These are phyloP conservation scores for Dasyornis broadbenti DNA, from an alignment of 2,113 vertebrate genomes.

Conservation along the genomic window DNA sequence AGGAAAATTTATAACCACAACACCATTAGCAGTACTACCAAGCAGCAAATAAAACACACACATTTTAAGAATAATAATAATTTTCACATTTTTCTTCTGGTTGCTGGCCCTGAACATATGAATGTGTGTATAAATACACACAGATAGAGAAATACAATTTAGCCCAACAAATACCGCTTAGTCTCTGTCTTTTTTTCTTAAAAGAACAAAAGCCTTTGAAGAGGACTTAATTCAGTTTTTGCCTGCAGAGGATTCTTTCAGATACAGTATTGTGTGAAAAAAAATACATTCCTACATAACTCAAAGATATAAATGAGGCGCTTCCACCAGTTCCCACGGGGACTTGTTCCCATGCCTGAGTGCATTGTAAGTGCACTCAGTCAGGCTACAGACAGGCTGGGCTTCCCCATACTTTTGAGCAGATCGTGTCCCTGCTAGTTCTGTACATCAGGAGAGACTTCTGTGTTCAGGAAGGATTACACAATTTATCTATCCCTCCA, in stretches of 20 bases:
- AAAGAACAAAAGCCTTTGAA: not conserved
- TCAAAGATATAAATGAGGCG: not conserved
- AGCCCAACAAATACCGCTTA: not conserved
- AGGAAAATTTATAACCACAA: not conserved
- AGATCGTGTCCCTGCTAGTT: rapidly evolving
- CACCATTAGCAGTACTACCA: not conserved
- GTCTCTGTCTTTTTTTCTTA: not conserved
- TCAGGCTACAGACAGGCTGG: not conserved
- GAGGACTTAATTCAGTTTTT: not conserved
- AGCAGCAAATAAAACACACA: not conserved
- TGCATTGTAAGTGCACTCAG: not conserved
- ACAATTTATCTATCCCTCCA: not conserved
- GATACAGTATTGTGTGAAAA: not conserved
- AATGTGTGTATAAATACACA: not conserved
- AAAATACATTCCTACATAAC: not conserved
- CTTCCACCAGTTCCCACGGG: not conserved
- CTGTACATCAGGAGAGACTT: not conserved
- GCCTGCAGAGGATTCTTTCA: not conserved
- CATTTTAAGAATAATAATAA: not conserved
- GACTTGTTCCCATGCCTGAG: not conserved
- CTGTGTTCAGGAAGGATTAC: not conserved
- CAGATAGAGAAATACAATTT: not conserved
- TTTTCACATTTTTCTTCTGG: not conserved
- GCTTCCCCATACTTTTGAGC: not conserved
- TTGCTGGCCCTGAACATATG: not conserved